These are phyloP conservation scores for Sebastes oblongus DNA, from an alignment of 2,797 vertebrate genomes.

Conservation along the genomic window DNA sequence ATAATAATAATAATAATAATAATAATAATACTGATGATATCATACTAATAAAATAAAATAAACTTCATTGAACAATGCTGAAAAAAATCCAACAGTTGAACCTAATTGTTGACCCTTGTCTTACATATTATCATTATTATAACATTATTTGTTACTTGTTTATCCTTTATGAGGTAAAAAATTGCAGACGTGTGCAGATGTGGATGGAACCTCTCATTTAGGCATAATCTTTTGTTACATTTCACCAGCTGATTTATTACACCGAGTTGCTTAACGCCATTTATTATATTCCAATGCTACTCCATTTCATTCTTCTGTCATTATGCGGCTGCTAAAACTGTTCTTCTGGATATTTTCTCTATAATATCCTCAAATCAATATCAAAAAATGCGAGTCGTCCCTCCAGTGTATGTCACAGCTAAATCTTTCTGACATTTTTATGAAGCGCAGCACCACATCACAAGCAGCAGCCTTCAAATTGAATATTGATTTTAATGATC, in stretches of 20 bases:
- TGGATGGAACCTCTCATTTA: background rate
- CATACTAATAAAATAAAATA: background rate
- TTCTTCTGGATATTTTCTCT: constrained; percentile 25
- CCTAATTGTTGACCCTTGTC: background rate
- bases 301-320: constrained; percentile 16
- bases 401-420: constrained; percentile 46
- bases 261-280: background rate
- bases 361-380: constrained; percentile 45
- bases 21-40: rapidly evolving
- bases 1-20: background rate
- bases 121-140: background rate
- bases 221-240: background rate
- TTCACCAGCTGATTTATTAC: background rate
- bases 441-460: constrained; percentile 49
- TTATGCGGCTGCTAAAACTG: constrained; percentile 14
- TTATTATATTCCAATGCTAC: background rate
- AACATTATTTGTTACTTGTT: background rate
- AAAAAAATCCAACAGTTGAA: background rate
- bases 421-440: constrained; percentile 69
- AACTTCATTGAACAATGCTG: background rate
- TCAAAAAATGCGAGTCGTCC: constrained; percentile 41
- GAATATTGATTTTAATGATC: constrained; percentile 74
- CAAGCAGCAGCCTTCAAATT: constrained; percentile 53
- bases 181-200: background rate
- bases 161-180: background rate